Percentiles rank a stretch among this genome's conserved stretches.
Evolutionary conservation across 1,140 invertebrate species (phyloP).

Genomic region (Ditylenchus dipsaci): DNA sequence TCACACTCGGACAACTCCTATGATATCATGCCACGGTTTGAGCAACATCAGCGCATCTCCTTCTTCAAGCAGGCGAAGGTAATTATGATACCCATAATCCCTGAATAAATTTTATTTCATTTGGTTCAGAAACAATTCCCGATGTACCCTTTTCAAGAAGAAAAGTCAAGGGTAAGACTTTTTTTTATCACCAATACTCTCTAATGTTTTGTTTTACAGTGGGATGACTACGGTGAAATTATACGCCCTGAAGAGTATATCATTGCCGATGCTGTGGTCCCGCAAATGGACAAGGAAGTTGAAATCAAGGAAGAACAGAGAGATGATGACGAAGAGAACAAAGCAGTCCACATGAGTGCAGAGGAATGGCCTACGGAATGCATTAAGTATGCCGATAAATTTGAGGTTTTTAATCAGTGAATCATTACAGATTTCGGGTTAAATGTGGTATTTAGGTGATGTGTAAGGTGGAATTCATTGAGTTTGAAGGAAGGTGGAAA

Average conservation of each 20-base stretch:
- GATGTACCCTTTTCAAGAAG: conserved; percentile 91
- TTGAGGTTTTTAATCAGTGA: conserved; percentile 31
- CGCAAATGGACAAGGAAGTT: conserved; percentile 23
- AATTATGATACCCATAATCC: conserved; percentile 91
- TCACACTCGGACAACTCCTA: conserved; percentile 23
- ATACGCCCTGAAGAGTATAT: conserved; percentile 57
- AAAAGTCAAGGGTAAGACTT: conserved; percentile 84
- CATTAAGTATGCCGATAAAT: conserved; percentile 64
- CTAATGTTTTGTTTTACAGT: conserved; percentile 31
- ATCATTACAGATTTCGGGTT: conserved; percentile 39
- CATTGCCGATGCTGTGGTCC: conserved; percentile 30
- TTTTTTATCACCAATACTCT: conserved; percentile 1
- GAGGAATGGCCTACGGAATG: conserved; percentile 58
- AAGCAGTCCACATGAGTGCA: conserved; percentile 2
- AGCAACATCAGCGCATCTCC: conserved; percentile 35
- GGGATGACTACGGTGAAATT: conserved; percentile 58
- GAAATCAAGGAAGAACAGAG: conserved; percentile 35
- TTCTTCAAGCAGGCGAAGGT: conserved; percentile 68
- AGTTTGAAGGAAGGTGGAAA: conserved; percentile 92
- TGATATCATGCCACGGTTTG: conserved; percentile 46
- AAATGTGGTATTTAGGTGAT: conserved; percentile 53
- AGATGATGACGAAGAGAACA: conserved; percentile 25
- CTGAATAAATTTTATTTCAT: conserved; percentile 66
- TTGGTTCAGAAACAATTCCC: conserved; percentile 86
- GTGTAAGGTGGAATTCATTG: conserved; percentile 77